Conservation (phyloP, 2,113 vertebrate species). For the Anthoscopus minutus region DNA sequence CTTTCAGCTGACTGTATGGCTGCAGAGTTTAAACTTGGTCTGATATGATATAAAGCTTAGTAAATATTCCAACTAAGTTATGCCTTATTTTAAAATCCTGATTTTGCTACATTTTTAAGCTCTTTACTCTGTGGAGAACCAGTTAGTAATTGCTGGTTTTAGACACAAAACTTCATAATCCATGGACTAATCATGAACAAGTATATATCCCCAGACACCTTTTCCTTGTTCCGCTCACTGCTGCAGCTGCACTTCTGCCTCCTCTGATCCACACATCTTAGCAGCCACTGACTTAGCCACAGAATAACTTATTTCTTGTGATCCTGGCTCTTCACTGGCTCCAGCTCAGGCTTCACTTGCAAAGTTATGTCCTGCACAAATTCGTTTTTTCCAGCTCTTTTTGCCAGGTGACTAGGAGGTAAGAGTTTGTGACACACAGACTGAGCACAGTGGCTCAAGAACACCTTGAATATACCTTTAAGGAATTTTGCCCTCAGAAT, state of each 20-base stretch:
- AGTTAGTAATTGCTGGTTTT: neutral
- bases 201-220: neutral
- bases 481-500: neutral
- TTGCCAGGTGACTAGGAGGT: neutral
- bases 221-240: neutral
- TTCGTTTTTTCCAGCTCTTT: neutral
- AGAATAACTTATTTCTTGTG: neutral
- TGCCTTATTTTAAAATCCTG: neutral
- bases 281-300: neutral
- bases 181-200: neutral
- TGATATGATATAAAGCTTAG: neutral
- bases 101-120: neutral
- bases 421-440: neutral
- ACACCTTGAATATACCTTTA: accelerated
- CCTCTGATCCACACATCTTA: neutral
- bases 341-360: neutral
- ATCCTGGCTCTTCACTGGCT: neutral
- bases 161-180: neutral
- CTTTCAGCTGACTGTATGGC: neutral
- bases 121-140: neutral
- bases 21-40: neutral
- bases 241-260: neutral
- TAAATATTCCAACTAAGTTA: neutral
- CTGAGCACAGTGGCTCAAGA: accelerated
- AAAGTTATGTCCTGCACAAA: neutral